Conservation (phyloP, 2,888 invertebrate species). For the Hermaeophaga mercurialis region DNA sequence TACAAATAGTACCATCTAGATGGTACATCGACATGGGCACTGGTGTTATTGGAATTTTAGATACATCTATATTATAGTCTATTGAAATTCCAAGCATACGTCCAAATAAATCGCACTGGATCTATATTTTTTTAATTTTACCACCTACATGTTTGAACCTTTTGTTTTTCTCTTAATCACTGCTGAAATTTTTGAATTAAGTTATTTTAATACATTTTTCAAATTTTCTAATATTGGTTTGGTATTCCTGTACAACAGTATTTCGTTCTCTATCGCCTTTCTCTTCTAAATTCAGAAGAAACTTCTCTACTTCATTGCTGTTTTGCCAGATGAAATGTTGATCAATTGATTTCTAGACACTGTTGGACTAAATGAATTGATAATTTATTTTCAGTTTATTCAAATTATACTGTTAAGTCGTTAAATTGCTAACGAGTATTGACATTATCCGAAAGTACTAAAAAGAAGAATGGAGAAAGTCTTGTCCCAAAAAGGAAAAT, state of each 20-base stretch:
- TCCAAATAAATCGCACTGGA: slow-evolving; percentile 28
- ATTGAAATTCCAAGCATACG: slow-evolving; percentile 30
- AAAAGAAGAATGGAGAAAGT: too few species aligned
- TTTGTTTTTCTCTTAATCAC: slow-evolving; percentile 35
- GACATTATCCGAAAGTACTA: too few species aligned
- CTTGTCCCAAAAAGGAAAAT: too few species aligned
- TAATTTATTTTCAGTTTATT: too few species aligned
- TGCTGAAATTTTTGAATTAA: slow-evolving; percentile 38
- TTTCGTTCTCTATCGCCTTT: slow-evolving; percentile 37
- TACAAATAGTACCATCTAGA: slow-evolving; percentile 28
- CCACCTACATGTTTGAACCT: too few species aligned
- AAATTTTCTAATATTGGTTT: slow-evolving; percentile 36
- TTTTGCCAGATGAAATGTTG: slow-evolving; percentile 38
- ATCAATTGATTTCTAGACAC: slow-evolving; percentile 36
- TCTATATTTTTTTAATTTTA: slow-evolving; percentile 35
- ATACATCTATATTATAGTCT: slow-evolving; percentile 29
- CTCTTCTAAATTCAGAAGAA: slow-evolving; percentile 35
- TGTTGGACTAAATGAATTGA: slow-evolving; percentile 36
- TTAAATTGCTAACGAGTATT: too few species aligned
- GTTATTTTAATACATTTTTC: slow-evolving; percentile 39
- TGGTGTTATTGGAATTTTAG: slow-evolving; percentile 43
- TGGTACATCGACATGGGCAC: slow-evolving; percentile 34
- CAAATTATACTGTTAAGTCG: too few species aligned
- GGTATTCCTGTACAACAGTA: slow-evolving; percentile 43
- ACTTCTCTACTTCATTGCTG: slow-evolving; percentile 37